Percentiles rank a stretch among this genome's conserved stretches.
Evolutionary conservation across 2,113 vertebrate species (phyloP).

Genomic region (Pimephales promelas): DNA sequence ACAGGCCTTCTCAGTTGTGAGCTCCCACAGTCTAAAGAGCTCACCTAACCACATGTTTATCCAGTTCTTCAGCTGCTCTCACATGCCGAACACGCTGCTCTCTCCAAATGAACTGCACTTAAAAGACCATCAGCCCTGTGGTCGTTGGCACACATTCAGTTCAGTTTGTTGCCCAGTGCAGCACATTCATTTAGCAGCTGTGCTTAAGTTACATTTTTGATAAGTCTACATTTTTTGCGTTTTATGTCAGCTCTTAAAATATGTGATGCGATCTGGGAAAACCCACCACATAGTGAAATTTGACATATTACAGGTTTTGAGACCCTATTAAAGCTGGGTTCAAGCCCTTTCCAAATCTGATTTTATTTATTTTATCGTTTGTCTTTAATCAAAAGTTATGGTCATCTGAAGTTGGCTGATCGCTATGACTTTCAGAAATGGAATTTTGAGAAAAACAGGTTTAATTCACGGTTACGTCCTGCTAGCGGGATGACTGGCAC

Average conservation of each 20-base stretch:
- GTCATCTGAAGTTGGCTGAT: too few relatives aligned
- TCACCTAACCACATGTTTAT: slow-evolving; percentile 48
- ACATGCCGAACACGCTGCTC: slow-evolving; percentile 2
- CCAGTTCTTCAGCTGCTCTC: slow-evolving; percentile 39
- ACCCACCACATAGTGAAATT: too few relatives aligned
- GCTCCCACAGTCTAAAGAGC: slow-evolving; percentile 23
- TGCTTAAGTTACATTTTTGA: not conserved
- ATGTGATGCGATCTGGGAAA: too few relatives aligned
- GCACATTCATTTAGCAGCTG: slow-evolving; percentile 7
- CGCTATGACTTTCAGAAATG: too few relatives aligned
- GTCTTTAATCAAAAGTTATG: too few relatives aligned
- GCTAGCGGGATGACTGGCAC: too few relatives aligned
- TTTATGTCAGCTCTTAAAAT: not conserved
- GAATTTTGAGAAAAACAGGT: too few relatives aligned
- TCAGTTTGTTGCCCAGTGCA: not conserved
- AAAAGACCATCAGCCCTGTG: slow-evolving; percentile 28
- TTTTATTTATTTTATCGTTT: too few relatives aligned
- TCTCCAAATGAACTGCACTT: slow-evolving; percentile 14
- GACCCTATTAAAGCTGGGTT: too few relatives aligned
- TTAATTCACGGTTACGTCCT: too few relatives aligned
- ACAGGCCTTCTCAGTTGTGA: slow-evolving; percentile 16
- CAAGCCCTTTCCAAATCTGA: too few relatives aligned
- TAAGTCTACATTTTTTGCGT: not conserved
- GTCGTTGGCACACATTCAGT: slow-evolving; percentile 23
- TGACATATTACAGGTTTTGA: too few relatives aligned